Base-by-base conservation (phyloP, 2,888 invertebrate genomes). In the Anorthoa munda region DNA sequence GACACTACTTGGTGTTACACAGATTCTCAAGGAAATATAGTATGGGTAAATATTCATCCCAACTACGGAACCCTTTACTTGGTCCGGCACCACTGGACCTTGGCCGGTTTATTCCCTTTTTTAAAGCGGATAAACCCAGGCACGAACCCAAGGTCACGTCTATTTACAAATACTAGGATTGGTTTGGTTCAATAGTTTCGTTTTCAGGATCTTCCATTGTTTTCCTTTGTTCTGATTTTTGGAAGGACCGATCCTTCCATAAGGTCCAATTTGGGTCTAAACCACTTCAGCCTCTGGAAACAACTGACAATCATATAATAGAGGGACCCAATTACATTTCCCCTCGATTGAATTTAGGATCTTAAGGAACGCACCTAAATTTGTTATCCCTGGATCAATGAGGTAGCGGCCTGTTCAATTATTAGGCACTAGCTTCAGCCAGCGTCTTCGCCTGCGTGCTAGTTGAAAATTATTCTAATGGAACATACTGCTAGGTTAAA, bases 291-390 rank as follows among this genome's bases (percentile, higher is more conserved):
- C 46, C 18, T 23, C 53, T 58, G 23, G 46, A 63, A 76, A 77
- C 48, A 51, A 63, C 26, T 51, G 69, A 77, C 60, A 77, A 70
- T 78, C 61, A 66, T 50, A 45, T 56, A 77, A 65, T 68, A 55
- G 51, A 51, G 45, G 18, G 23, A 51, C 56, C 61, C 65, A 77
- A 71, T 77, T 77, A 71, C 53, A 64, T 64, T 60, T 26, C 50
- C 26, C 31, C 51, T 60, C 65, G 61, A 77, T 77, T 61, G 51
- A 66, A 77, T 77, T 77, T 77, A 63, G 56, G 51, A 56, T 56
- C 45, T 58, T 23, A 51, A 46, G 53, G 21, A 65, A 59, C 51
- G 17, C 4, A 31, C 45, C 51, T 56, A 77, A 65, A 77, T 46
- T 65, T 60, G 50, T 71, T 71, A 71, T 71, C 31, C 56, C 60